Conservation (phyloP, 2,113 vertebrate genomes). For the Beaufortia kweichowensis region DNA sequence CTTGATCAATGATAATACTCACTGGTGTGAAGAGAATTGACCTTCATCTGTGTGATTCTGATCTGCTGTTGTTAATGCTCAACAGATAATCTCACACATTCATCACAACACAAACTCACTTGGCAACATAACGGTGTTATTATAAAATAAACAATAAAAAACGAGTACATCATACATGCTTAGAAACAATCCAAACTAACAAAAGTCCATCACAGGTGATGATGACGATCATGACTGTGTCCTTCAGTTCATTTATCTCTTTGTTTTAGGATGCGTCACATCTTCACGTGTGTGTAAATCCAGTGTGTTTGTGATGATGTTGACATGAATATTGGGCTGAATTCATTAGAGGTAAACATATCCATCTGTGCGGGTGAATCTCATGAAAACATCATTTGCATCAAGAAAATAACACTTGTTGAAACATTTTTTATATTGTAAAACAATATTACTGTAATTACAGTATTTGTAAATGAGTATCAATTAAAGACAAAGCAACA, state of each 20-base stretch:
- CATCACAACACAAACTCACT: too few relatives aligned
- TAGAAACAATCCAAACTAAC: too few relatives aligned
- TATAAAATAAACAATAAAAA: too few relatives aligned
- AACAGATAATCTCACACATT: not conserved
- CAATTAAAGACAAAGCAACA: too few relatives aligned
- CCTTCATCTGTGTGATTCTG: too few relatives aligned
- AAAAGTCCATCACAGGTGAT: too few relatives aligned
- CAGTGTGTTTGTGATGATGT: conserved; percentile 21
- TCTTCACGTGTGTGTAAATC: conserved; percentile 22
- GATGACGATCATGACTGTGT: not conserved
- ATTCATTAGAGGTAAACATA: conserved; percentile 41
- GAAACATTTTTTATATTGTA: not conserved
- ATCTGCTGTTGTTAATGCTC: too few relatives aligned
- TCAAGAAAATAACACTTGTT: not conserved
- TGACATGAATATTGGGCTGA: conserved; percentile 34
- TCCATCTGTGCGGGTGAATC: not conserved
- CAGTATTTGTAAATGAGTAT: not conserved
- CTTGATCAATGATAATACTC: too few relatives aligned
- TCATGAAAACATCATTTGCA: not conserved
- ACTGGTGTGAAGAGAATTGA: too few relatives aligned
- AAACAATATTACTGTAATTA: not conserved
- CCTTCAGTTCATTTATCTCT: not conserved
- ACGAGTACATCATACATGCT: too few relatives aligned
- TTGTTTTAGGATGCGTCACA: too few relatives aligned
- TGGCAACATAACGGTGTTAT: too few relatives aligned